These are phyloP conservation scores for Cetoscarus ocellatus DNA, from an alignment of 2,797 vertebrate species.

Conservation along the genomic window DNA sequence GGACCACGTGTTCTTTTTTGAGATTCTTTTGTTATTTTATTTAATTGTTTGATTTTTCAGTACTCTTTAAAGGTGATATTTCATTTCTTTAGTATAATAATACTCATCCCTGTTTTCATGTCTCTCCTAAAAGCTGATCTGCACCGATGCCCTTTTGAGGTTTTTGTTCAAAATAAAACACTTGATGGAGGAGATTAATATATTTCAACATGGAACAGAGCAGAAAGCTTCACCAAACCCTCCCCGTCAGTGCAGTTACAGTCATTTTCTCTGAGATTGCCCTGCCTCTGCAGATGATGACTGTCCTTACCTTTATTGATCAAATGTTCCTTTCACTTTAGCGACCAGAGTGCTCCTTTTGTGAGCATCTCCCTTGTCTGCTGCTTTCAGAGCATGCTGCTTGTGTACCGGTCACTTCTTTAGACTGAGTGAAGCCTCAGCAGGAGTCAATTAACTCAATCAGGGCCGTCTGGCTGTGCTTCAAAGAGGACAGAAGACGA, in stretches of 20 bases:
- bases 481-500: constrained; percentile 47
- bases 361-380: constrained; percentile 17
- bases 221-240: background rate
- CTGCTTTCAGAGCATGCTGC: constrained; percentile 46
- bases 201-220: background rate
- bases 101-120: too few species aligned
- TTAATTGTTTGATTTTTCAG: too few species aligned
- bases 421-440: constrained; percentile 30
- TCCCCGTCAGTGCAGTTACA: background rate
- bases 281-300: constrained; percentile 23
- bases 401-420: constrained; percentile 36
- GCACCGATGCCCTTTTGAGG: too few species aligned
- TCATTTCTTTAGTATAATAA: too few species aligned
- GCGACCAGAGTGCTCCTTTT: constrained; percentile 49
- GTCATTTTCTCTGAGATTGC: constrained; percentile 20
- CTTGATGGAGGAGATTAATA: background rate
- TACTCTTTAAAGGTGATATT: too few species aligned
- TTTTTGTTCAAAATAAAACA: too few species aligned
- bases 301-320: constrained; percentile 58
- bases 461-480: constrained; percentile 49
- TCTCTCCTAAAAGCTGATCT: too few species aligned
- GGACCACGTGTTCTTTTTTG: too few species aligned
- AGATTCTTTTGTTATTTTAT: too few species aligned
- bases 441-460: constrained; percentile 62
- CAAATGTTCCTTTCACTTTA: constrained; percentile 51